Base-by-base conservation (phyloP, 1,140 invertebrate species). In the Trialeurodes vaporariorum region DNA sequence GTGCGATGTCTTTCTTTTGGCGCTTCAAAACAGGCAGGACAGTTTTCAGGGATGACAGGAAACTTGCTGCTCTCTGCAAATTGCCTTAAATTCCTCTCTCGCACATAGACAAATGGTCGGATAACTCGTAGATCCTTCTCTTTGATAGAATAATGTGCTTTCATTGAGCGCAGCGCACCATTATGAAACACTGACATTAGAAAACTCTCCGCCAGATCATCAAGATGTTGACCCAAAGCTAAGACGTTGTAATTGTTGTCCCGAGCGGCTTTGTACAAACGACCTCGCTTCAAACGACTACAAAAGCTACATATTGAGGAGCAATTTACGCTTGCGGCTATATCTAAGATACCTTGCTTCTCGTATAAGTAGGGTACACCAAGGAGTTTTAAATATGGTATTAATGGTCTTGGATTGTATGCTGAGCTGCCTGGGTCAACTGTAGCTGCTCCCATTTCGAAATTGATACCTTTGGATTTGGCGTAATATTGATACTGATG, bases 21-120 rank as follows among this genome's bases (percentile, higher is more conserved):
- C 63, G 81, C 79, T 72, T 86, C 83, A 75, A 87, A 86, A 71
- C 83, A 85, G 17, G 83, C 82, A 13, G 82, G 83, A 74, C 83
- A 84, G 68, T 83, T 85, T 74, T 86, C 83, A 27, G 80, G 77
- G 58, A 87, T 85, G 12, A 86, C 76, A 9, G 88, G 87, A 1
- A 92, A 77, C 66, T 86, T 85, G 70, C 85, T 84, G 69, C 80
- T 80, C 68, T 85, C 86, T 2, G 84, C 83, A 80, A 92, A 92
- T 60, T 85, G 81, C 40, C 84, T 80, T 9, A 92, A 73, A 17
- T 85, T 79, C 72, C 87, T 89, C 73, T 92, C 90, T 40, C 92
- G 81, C 1, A 94, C 90, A 78, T 92, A 93, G 1, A 93, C 87
- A 74, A 95, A 90, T 0, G 93, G 93, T 64, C 93, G 82, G 68